phyloP scores from a whole-genome alignment of 2,888 invertebrate genomes.

The Philaethria dido region DNA sequence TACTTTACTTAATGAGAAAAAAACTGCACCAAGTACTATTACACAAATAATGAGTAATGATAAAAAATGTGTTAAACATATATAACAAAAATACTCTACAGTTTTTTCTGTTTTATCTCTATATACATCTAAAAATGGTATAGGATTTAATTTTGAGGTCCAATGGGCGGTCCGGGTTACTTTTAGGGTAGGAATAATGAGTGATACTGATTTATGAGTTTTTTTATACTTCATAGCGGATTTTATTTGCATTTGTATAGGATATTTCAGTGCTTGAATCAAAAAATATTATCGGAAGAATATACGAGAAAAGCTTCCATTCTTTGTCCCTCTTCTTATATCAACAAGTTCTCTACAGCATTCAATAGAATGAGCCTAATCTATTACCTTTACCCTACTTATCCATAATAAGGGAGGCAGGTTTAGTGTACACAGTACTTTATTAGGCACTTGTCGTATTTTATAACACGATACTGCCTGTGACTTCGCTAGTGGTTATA shows the following conservation, averaged over 20 bases:
- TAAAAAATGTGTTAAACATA: too few species aligned
- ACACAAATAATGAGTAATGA: too few species aligned
- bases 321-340: not conserved
- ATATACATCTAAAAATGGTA: conserved; percentile 1
- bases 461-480: not conserved
- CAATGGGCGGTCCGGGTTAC: conserved; percentile 22
- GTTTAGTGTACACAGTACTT: conserved; percentile 9
- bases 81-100: not conserved
- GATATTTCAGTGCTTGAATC: not conserved
- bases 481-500: not conserved
- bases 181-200: conserved; percentile 29
- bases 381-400: conserved; percentile 12
- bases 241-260: conserved; percentile 25
- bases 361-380: not conserved
- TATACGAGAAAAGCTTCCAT: not conserved
- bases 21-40: too few species aligned
- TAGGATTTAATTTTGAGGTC: conserved; percentile 27
- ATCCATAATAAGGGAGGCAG: not conserved
- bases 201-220: conserved; percentile 32
- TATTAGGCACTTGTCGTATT: not conserved
- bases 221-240: conserved; percentile 20
- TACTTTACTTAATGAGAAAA: too few species aligned
- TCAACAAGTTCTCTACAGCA: not conserved
- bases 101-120: not conserved
- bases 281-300: not conserved